Conservation (phyloP, 1,140 invertebrate genomes). For the Marisa cornuarietis region DNA sequence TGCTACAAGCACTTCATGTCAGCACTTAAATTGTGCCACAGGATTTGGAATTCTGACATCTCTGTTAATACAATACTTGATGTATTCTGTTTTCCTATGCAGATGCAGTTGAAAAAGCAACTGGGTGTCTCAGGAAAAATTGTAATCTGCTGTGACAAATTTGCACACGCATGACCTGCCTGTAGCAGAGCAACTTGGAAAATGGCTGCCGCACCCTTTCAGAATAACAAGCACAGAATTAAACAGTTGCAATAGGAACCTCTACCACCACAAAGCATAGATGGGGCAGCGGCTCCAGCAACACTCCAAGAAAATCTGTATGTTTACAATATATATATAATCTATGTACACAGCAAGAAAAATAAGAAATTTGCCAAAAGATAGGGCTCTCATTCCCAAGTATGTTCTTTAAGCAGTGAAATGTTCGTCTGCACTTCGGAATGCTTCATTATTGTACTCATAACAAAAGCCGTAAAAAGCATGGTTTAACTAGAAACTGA, state of each 20-base stretch:
- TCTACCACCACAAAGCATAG: constrained; percentile 21
- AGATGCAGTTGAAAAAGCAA: background rate
- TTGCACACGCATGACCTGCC: constrained; percentile 28
- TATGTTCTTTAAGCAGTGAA: constrained; percentile 3
- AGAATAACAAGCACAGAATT: constrained; percentile 21
- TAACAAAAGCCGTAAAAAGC: background rate
- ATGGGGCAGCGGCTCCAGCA: constrained; percentile 20
- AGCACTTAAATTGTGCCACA: background rate
- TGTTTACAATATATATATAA: constrained; percentile 3
- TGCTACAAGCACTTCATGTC: constrained; percentile 33
- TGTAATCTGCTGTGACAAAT: background rate
- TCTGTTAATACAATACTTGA: background rate
- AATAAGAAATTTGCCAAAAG: background rate
- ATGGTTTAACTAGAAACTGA: background rate
- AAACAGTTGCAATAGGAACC: constrained; percentile 26
- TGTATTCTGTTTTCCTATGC: background rate
- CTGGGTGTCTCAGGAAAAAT: background rate
- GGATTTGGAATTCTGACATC: too few relatives aligned
- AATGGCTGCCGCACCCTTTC: constrained; percentile 52
- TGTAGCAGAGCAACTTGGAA: constrained; percentile 41
- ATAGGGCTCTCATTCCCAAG: background rate
- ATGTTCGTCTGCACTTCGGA: constrained; percentile 11
- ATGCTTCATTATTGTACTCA: constrained; percentile 12
- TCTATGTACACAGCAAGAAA: constrained; percentile 8
- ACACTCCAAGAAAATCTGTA: constrained; percentile 24